phyloP scores from a whole-genome alignment of 2,797 vertebrate species.

The Limosa lapponica region DNA sequence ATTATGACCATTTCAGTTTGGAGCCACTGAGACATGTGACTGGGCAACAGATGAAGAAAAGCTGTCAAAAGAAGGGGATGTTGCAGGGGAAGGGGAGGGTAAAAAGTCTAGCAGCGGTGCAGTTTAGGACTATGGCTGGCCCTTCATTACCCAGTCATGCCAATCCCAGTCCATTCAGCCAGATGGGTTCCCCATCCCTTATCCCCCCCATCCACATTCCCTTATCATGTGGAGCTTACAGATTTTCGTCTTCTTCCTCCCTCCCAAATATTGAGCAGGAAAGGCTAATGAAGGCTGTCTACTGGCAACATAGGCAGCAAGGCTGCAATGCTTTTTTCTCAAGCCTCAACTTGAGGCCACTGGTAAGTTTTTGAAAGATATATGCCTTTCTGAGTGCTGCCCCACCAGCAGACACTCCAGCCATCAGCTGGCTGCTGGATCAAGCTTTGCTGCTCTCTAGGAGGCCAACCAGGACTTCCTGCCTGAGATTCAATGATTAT shows the following conservation, averaged over 20 bases:
- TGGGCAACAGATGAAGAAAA: background rate
- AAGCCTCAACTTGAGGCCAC: background rate
- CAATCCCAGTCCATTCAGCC: background rate
- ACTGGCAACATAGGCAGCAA: background rate
- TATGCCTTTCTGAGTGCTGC: fast-evolving
- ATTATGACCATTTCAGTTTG: background rate
- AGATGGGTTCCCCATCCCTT: background rate
- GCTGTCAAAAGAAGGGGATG: background rate
- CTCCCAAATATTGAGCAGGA: background rate
- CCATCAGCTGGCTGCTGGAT: background rate
- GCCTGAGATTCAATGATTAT: background rate
- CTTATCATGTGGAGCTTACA: background rate
- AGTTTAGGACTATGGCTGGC: background rate
- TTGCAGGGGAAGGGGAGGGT: background rate
- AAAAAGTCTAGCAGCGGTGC: background rate
- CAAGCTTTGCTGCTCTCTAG: background rate
- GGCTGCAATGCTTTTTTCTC: fast-evolving
- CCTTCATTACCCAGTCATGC: background rate
- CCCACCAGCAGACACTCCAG: background rate
- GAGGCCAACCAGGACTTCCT: background rate
- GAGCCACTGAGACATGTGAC: background rate
- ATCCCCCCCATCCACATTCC: background rate
- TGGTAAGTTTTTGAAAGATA: background rate
- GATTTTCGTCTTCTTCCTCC: background rate
- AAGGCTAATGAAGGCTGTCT: background rate